Evolutionary conservation across 2,113 vertebrate genomes (phyloP).

Genomic region (Alethe diademata): DNA sequence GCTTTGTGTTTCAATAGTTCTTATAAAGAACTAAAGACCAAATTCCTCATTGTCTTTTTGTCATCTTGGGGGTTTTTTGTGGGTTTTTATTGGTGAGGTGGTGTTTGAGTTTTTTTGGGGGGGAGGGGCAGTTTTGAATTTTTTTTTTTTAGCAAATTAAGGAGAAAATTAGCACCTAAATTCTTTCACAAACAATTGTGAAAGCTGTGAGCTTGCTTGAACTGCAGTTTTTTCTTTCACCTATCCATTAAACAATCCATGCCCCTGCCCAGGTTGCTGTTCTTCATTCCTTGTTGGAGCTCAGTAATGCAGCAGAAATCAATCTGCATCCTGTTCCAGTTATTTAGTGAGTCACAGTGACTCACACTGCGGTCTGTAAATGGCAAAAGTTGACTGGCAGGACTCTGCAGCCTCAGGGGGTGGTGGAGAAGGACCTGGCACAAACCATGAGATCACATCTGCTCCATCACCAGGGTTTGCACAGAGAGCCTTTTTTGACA

Average conservation of each 20-base stretch:
- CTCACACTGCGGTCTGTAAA: not conserved
- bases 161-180: not conserved
- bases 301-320: not conserved
- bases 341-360: not conserved
- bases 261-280: not conserved
- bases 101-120: not conserved
- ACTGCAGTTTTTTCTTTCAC: not conserved
- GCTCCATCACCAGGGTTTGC: not conserved
- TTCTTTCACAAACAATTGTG: not conserved
- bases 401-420: not conserved
- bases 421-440: not conserved
- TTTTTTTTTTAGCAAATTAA: not conserved
- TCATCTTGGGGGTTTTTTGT: accelerated
- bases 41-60: accelerated
- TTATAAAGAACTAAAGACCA: not conserved
- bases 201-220: not conserved
- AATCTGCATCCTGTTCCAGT: not conserved
- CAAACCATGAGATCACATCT: not conserved
- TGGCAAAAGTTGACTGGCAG: not conserved
- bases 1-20: not conserved
- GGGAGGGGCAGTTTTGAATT: accelerated
- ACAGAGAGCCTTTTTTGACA: not conserved
- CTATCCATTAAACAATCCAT: not conserved
- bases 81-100: not conserved
- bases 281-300: not conserved